Conservation (phyloP, 2,888 invertebrate genomes). For the Pinctada fucata region DNA sequence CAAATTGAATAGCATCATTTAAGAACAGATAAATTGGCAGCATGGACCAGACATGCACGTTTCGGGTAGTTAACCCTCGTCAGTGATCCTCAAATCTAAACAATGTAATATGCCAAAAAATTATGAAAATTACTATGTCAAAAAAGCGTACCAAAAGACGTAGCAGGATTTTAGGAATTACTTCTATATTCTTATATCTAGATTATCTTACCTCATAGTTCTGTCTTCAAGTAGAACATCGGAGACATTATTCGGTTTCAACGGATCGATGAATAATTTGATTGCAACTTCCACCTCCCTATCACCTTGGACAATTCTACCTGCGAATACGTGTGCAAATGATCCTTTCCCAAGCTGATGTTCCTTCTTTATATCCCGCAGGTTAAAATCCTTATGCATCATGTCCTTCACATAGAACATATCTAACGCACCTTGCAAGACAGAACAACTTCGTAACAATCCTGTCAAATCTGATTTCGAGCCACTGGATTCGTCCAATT, state of each 20-base stretch:
- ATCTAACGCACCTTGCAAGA: constrained; percentile 58
- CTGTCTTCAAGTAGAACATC: constrained; percentile 65
- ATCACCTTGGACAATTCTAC: constrained; percentile 34
- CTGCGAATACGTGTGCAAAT: constrained; percentile 63
- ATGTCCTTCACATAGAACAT: constrained; percentile 62
- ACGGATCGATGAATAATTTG: constrained; percentile 50
- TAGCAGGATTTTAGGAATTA: no score
- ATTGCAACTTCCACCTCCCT: constrained; percentile 42
- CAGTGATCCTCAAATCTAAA: no score
- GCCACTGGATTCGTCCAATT: constrained; percentile 22
- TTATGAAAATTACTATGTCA: no score
- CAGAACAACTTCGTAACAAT: constrained; percentile 24
- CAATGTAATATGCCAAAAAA: no score
- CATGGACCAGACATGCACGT: no score
- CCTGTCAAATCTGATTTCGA: constrained; percentile 29
- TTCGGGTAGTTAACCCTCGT: no score
- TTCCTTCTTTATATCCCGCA: constrained; percentile 49
- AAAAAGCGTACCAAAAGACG: no score
- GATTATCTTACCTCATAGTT: constrained; percentile 55
- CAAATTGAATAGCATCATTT: no score
- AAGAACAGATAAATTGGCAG: no score
- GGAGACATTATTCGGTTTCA: constrained; percentile 50
- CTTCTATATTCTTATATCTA: no score
- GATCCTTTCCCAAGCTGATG: constrained; percentile 58
- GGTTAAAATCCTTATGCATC: constrained; percentile 60